Evolutionary conservation across 2,797 vertebrate species (phyloP), one percentile per base, ranked within the genome.

Genomic region (Urocyon cinereoargenteus): DNA sequence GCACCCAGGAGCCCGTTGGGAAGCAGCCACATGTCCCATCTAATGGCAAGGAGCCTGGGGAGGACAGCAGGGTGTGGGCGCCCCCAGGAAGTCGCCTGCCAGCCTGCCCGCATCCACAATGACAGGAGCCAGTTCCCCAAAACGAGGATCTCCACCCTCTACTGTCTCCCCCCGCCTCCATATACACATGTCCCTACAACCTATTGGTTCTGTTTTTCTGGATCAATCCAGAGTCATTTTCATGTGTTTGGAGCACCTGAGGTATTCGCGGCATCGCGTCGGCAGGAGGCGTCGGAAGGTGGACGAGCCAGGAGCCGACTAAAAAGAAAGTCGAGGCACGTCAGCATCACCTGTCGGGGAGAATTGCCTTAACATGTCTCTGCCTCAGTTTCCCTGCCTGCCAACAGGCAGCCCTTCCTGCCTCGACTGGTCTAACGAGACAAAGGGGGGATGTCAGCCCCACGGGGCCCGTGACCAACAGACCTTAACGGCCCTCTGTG

Each of bases 381-480:
- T 45, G 70, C 72, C 87, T 97, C 36, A 26, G 18, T 34, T 57
- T 83, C 84, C 77, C 68, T 49, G 6, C 28, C 28, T 7, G 2
- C 14, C 2, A 40, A 45, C 26, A 36, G 53, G 6, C 12, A 22
- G 0, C 3, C 12, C 40, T 19, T 1, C 5, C 36, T 16, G 15
- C 53, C 12, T 68, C 4, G 36, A 34, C 40, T 21, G 24, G 88
- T 24, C 12, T 2, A 8, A 66, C 14, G 72, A 94, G 55, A 66
- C 15, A 36, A 19, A 81, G 70, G 82, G 16, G 6, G 26, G 22
- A 10, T 21, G 6, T n/a, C 21, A 55, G 0, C 2, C 45, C 36
- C 16, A 0, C 2, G 34, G 40, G 34, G 31, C 51, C n/a, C 13
- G 21, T 3, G n/a, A 45, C 64, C 3, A 6, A 16, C 6, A 12